Base-by-base conservation (phyloP, 2,797 vertebrate genomes). In the Pygocentrus nattereri region DNA sequence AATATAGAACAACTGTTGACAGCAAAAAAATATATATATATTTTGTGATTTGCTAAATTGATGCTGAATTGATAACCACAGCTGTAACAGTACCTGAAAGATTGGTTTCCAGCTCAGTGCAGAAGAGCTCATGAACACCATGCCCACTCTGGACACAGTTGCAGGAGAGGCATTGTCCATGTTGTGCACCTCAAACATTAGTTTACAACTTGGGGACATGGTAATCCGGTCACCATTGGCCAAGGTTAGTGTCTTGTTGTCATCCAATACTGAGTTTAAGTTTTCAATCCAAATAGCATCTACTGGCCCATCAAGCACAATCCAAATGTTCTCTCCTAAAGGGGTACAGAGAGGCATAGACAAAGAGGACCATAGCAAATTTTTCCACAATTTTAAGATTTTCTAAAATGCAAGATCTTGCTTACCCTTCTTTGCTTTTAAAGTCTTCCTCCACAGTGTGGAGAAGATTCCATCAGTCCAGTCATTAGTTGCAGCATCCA, bases 401-500 rank as follows among this genome's bases (percentile, higher is more conserved):
- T 38, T 38, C 8, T 38, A 3, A 38, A 38, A 38, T 38, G 38
- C 8, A 38, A 38, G 38, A 38, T 38, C 38, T 7, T 34, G 18
- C 1, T 38, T 34, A 19, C 95, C 96, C 94, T 96, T 96, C 90
- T 96, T 96, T 82, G 93, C 90, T 85, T 94, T 96, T 67, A 96
- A 93, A 21, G 95, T 96, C 88, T 95, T 96, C 88, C 96, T 95
- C 96, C 95, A 96, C 77, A 96, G 91, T 0, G 95, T 94, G 58
- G 95, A 96, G 88, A 96, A 96, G 85, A 96, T 74, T 34, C 96
- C 96, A 90, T 96, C 96, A 21, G 96, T 96, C 96, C 96, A 96
- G 90, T 96, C 95, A 86, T 96, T 96, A 89, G 96, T 96, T 83
- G 95, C 94, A 82, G 95, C 95, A 82, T 96, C 95, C 87, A 96